Conservation (phyloP, 2,797 vertebrate genomes). For the Gallirallus australis region DNA sequence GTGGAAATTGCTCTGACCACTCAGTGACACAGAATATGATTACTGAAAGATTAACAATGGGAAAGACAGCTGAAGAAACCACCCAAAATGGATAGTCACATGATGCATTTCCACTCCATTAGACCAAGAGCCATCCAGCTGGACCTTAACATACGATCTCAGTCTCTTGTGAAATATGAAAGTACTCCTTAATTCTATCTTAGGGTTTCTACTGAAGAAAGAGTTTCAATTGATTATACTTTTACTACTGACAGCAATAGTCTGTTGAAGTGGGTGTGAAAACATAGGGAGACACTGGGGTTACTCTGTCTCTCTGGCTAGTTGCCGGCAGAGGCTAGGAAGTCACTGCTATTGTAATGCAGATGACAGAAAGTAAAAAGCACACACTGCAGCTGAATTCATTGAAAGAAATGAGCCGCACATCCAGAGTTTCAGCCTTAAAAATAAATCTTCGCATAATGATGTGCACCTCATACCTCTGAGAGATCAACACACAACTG, state of each 20-base stretch:
- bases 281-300: neutral
- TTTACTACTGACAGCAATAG: constrained; percentile 42
- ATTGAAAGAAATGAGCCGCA: neutral
- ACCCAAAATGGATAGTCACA: constrained; percentile 4
- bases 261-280: constrained; percentile 47
- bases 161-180: constrained; percentile 63
- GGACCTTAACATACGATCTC: constrained; percentile 58
- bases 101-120: constrained; percentile 57
- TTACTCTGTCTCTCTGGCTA: constrained; percentile 32
- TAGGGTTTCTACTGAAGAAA: constrained; percentile 40
- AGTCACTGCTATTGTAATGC: constrained; percentile 38
- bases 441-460: neutral
- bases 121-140: constrained; percentile 27
- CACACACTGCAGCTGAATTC: constrained; percentile 7
- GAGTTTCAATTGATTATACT: constrained; percentile 17
- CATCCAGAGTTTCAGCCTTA: neutral
- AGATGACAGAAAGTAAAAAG: constrained; percentile 46
- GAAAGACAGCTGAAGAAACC: constrained; percentile 57
- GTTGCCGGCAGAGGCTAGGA: neutral
- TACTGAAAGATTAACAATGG: constrained; percentile 47
- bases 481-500: neutral
- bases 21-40: constrained; percentile 39
- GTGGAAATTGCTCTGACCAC: constrained; percentile 38
- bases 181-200: constrained; percentile 48
- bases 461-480: neutral